phyloP scores from a whole-genome alignment of 2,888 invertebrate genomes.

The Nephrotoma appendiculata region DNA sequence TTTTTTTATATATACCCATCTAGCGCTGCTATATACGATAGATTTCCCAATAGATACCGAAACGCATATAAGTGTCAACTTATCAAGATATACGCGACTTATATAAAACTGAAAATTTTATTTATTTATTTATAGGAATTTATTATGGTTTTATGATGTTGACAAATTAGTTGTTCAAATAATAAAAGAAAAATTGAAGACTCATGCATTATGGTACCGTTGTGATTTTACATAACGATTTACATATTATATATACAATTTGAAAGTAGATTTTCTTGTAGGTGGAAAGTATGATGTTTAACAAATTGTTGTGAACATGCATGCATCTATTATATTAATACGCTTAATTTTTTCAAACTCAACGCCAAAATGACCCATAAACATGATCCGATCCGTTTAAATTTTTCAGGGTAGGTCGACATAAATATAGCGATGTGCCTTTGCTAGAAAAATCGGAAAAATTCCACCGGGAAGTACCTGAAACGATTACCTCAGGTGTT shows the following conservation, averaged over 20 bases:
- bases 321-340: no score
- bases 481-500: no score
- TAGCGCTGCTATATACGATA: background rate
- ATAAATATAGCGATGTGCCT: no score
- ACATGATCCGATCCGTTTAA: no score
- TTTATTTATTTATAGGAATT: background rate
- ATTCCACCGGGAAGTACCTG: no score
- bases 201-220: background rate
- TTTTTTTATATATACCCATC: background rate
- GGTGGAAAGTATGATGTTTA: background rate
- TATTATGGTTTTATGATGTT: background rate
- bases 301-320: background rate
- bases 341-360: no score
- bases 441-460: no score
- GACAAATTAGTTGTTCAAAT: background rate
- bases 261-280: background rate
- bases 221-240: background rate
- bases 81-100: background rate
- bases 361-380: no score
- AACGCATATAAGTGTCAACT: background rate
- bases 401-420: no score
- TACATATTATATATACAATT: background rate
- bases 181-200: background rate
- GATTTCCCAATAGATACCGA: background rate
- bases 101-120: background rate